Percentiles rank a stretch among this genome's conserved stretches.
Conservation (phyloP, 2,113 vertebrate species). For the Petrocephalus microphthalmus region DNA sequence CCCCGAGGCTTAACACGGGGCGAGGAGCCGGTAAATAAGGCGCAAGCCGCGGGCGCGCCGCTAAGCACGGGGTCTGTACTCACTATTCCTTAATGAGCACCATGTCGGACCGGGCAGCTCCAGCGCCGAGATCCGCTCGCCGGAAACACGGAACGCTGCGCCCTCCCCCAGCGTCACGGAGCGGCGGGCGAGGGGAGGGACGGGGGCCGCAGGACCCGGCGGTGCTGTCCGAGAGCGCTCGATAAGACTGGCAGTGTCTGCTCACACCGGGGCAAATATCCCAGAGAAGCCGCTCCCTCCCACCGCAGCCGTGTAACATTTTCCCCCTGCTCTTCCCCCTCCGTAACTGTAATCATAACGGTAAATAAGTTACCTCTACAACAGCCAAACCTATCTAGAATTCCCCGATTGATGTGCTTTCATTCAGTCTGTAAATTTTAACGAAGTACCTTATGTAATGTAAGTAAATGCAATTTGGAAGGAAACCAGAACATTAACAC, state of each 20-base stretch:
- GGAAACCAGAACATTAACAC: neutral
- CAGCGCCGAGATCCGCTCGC: constrained; percentile 37
- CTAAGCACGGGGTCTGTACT: constrained; percentile 20
- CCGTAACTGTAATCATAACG: no score
- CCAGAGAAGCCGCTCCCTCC: neutral
- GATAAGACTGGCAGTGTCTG: no score
- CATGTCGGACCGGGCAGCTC: constrained; percentile 42
- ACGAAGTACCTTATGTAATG: neutral
- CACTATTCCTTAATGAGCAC: constrained; percentile 49
- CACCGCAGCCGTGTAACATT: neutral
- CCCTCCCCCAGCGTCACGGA: neutral
- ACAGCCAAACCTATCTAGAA: neutral
- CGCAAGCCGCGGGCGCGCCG: neutral
- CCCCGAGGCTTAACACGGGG: neutral
- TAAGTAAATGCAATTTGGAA: neutral
- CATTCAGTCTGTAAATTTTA: neutral
- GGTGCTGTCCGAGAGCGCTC: neutral
- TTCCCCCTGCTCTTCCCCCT: no score
- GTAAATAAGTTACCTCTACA: neutral
- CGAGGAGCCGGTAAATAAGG: neutral
- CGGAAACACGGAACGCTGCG: constrained; percentile 34
- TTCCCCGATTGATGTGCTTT: neutral
- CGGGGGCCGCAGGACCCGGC: neutral
- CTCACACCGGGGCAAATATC: neutral
- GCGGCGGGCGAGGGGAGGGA: neutral